phyloP scores from a whole-genome alignment of 2,888 invertebrate genomes.

The Melolontha melolontha region DNA sequence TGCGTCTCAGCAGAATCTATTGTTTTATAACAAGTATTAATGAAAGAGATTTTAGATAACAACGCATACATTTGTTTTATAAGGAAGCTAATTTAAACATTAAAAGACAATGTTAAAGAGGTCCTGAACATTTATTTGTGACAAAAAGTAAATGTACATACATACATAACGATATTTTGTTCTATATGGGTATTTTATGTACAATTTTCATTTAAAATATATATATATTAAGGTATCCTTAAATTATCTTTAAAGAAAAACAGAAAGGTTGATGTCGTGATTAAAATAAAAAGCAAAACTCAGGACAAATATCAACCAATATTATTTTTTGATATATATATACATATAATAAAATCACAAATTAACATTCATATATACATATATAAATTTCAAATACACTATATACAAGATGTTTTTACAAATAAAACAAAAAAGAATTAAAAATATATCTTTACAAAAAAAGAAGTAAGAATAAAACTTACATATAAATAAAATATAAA shows the following conservation, averaged over 20 bases:
- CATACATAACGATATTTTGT: constrained; percentile 48
- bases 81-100: constrained; percentile 1
- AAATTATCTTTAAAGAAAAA: constrained; percentile 4
- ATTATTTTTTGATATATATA: constrained; percentile 12
- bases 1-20: no score
- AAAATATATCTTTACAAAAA: constrained; percentile 38
- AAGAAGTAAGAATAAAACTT: constrained; percentile 27
- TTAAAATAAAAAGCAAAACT: constrained; percentile 22
- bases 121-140: constrained; percentile 64
- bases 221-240: background rate
- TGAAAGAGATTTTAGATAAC: no score
- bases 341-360: constrained; percentile 30
- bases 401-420: constrained; percentile 37
- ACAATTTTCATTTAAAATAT: constrained; percentile 22
- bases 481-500: constrained; percentile 29
- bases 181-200: constrained; percentile 45
- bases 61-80: background rate
- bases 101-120: constrained; percentile 19
- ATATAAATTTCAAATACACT: constrained; percentile 41
- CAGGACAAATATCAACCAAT: constrained; percentile 39
- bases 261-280: background rate
- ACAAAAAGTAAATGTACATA: constrained; percentile 63
- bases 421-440: constrained; percentile 27
- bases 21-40: no score
- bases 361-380: constrained; percentile 42